A percentile compares a stretch with the other conserved stretches of the same genome.
Conservation (phyloP, 1,140 invertebrate species). For the Charaxes varanes region DNA sequence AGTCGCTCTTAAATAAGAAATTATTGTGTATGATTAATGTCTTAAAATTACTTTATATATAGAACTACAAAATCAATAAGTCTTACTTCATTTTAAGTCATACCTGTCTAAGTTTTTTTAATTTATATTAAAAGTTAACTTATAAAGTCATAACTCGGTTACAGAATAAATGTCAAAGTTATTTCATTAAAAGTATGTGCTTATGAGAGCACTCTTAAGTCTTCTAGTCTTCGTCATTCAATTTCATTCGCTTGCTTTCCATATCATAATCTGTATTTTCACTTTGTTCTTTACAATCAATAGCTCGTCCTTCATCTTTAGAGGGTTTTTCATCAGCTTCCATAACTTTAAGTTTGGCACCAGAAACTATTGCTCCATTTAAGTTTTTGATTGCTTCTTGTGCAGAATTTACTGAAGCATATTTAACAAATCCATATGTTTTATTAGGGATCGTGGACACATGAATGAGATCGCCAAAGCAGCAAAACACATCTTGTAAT, state of each 20-base stretch:
- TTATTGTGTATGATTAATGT: too few species aligned
- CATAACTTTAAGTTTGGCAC: slow-evolving; percentile 89
- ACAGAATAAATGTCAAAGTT: too few species aligned
- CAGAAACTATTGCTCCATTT: slow-evolving; percentile 88
- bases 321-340: slow-evolving; percentile 85
- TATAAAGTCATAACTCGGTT: too few species aligned
- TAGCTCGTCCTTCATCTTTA: slow-evolving; percentile 31
- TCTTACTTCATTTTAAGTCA: too few species aligned
- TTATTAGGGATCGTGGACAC: slow-evolving; percentile 91
- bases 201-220: too few species aligned
- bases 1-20: too few species aligned
- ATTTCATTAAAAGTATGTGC: too few species aligned
- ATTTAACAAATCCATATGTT: slow-evolving; percentile 94
- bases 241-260: slow-evolving; percentile 47
- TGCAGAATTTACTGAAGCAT: slow-evolving; percentile 85
- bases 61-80: too few species aligned
- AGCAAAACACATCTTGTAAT: slow-evolving; percentile 91
- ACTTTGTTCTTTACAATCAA: slow-evolving; percentile 22
- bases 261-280: slow-evolving; percentile 36
- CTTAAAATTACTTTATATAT: too few species aligned
- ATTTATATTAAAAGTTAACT: too few species aligned
- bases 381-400: slow-evolving; percentile 84
- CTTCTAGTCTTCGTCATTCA: slow-evolving; percentile 33
- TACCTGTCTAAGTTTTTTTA: too few species aligned
- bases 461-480: slow-evolving; percentile 95